These are phyloP conservation scores for Crotophaga sulcirostris DNA, from an alignment of 2,113 vertebrate genomes.

Conservation along the genomic window DNA sequence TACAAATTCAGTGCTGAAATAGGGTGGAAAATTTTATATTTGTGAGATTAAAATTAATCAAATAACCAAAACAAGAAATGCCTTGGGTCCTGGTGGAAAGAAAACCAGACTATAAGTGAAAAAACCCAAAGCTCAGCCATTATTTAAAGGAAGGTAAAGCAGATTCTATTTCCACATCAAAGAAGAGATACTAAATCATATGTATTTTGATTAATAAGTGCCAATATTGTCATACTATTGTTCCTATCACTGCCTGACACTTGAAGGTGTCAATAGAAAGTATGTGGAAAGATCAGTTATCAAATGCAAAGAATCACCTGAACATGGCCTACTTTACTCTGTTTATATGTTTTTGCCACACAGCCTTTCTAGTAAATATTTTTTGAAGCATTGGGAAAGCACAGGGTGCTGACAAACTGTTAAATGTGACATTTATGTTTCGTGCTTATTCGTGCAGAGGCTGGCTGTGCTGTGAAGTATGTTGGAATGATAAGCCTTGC, in stretches of 20 bases:
- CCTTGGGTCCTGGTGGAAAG: not conserved
- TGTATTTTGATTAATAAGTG: not conserved
- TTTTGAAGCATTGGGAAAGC: not conserved
- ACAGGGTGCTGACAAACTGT: not conserved
- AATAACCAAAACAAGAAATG: not conserved
- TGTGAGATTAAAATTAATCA: not conserved
- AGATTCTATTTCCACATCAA: not conserved
- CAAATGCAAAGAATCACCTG: not conserved
- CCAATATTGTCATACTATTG: not conserved
- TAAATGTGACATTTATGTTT: not conserved
- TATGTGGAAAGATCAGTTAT: not conserved
- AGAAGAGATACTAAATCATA: not conserved
- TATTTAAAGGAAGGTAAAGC: not conserved
- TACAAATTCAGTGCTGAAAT: not conserved
- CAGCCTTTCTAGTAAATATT: not conserved
- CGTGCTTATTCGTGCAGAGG: not conserved
- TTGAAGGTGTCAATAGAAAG: not conserved
- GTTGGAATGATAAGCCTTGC: not conserved
- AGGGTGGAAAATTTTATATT: not conserved
- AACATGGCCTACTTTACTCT: not conserved
- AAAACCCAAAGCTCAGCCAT: rapidly evolving
- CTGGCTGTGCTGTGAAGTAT: not conserved
- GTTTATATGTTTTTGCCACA: not conserved
- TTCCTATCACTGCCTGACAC: not conserved
- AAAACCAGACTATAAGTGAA: not conserved